Evolutionary conservation across 2,113 vertebrate genomes (phyloP).

Genomic region (Pterophyllum scalare): DNA sequence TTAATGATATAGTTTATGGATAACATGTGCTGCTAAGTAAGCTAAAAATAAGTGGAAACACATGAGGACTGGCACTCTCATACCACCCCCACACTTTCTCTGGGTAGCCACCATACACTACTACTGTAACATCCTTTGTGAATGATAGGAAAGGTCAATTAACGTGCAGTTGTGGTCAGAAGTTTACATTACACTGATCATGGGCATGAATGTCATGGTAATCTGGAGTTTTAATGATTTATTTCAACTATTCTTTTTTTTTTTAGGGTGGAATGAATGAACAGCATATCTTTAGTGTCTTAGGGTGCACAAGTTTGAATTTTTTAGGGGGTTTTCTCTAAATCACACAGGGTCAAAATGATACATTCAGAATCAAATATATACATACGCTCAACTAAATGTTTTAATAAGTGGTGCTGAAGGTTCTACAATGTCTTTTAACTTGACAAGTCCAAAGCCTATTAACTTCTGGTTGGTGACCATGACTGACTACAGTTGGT

Average conservation of each 20-base stretch:
- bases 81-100: constrained; percentile 21
- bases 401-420: not conserved
- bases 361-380: not conserved
- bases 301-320: not conserved
- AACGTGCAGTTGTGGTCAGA: not conserved
- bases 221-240: not conserved
- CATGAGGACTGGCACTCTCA: constrained; percentile 53
- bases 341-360: not conserved
- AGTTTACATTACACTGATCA: not conserved
- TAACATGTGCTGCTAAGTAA: constrained; percentile 64
- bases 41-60: constrained; percentile 76
- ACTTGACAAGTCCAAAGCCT: not conserved
- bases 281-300: not conserved
- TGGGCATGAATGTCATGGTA: too few relatives aligned
- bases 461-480: not conserved
- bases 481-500: not conserved
- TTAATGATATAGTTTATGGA: constrained; percentile 68
- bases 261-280: not conserved
- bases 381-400: not conserved
- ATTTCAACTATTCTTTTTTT: not conserved
- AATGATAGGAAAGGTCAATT: constrained; percentile 32
- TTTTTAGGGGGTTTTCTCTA: not conserved
- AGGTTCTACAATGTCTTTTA: not conserved
- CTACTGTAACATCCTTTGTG: constrained; percentile 19
- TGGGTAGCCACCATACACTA: constrained; percentile 14